Base-by-base conservation (phyloP, 2,797 vertebrate genomes). In the Enteromius anoplus region DNA sequence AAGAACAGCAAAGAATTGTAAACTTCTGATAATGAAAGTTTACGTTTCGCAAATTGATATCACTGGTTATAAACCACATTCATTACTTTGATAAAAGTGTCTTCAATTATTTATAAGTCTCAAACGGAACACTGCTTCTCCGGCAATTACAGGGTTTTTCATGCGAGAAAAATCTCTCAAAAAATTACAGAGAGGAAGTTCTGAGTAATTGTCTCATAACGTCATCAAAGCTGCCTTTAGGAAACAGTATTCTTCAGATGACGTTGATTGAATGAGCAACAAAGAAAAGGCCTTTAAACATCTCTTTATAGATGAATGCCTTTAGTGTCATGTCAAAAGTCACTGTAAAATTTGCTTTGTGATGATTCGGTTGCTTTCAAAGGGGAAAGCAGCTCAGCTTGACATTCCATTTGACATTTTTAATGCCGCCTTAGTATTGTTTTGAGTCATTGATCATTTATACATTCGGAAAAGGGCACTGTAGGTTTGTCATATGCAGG, bases 401-500 rank as follows among this genome's bases (percentile, higher is more conserved):
- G 70, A 65, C 70, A 75, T 66, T 65, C 42, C 42, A 8, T 68
- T 73, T 73, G 42, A 64, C 42, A 26, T 51, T 81, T 62, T 73
- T 34, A 51, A 53, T 37, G 80, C 4, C 32, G 14, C 26, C 47
- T 47, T 49, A 17, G 40, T 40, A 58, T 79, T 49, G 34, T 86
- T 85, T 47, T 68, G 45, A 85, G 26, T 71, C 76, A 83, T 81
- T 82, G 76, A 34, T 84, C 47, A 78, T 84, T 83, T 81, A 34
- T 73, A 49, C 49, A 70, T 81, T 81, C 75, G 78, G n/a, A 64
- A 87, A 85, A 85, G 78, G 78, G 80, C 84, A 85, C 26, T 73
- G 19, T n/a, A 34, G 49, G 51, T 58, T 85, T 17, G 29, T 79
- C 12, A 32, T 5, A 37, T 21, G n/a, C 4, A n/a, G 34, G 55